Conservation (phyloP, 1,140 invertebrate species). For the Chrysomallon squamiferum region DNA sequence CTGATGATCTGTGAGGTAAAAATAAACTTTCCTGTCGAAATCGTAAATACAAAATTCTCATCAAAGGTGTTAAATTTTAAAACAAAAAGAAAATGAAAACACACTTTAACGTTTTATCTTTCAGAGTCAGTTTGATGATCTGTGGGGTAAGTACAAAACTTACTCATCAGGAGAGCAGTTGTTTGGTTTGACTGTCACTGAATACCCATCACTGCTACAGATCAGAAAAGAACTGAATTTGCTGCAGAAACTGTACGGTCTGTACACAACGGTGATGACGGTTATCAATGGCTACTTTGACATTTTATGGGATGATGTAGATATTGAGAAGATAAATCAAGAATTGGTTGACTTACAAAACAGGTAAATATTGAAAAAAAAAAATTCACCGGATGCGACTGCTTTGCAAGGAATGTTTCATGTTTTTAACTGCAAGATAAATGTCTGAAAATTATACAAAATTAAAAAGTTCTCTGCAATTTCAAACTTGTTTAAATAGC, state of each 20-base stretch:
- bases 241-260: slow-evolving; percentile 90
- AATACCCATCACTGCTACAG: slow-evolving; percentile 87
- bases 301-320: slow-evolving; percentile 94
- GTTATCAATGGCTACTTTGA: slow-evolving; percentile 94
- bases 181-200: slow-evolving; percentile 86
- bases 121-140: slow-evolving; percentile 87
- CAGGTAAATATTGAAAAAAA: slow-evolving; percentile 75
- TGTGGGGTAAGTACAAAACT: slow-evolving; percentile 89
- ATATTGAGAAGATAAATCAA: slow-evolving; percentile 96
- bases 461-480: no score
- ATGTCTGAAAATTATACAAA: no score
- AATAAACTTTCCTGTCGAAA: no score
- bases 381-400: no score
- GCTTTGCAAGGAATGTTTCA: no score
- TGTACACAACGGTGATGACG: slow-evolving; percentile 95
- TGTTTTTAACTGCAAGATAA: no score
- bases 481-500: no score
- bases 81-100: no score
- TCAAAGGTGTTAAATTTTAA: no score
- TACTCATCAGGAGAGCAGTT: slow-evolving; percentile 92
- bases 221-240: slow-evolving; percentile 93
- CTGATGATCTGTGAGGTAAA: no score
- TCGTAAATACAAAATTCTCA: no score
- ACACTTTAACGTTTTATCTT: no score
- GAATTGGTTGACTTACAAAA: slow-evolving; percentile 96